Evolutionary conservation across 2,797 vertebrate genomes (phyloP), one percentile per base, ranked within the genome.

Genomic region (Catharus ustulatus): DNA sequence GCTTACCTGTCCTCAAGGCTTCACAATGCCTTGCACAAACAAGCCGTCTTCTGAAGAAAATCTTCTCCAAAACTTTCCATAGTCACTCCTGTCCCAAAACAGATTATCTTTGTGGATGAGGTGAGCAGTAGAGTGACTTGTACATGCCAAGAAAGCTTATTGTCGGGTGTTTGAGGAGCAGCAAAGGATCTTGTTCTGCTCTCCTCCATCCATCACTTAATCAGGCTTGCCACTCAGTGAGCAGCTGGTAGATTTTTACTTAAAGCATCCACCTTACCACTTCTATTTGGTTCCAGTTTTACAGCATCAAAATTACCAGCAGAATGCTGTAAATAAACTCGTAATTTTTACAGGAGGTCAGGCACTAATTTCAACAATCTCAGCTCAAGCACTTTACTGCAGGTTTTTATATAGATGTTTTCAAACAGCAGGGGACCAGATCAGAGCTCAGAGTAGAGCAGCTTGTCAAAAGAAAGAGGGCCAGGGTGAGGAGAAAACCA

Each of bases 211-310:
- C 2, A 0, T n/a, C 8, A 0, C 18, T 84, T 43, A 71, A 22
- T 34, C 23, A 51, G 75, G 34, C 27, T 77, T 61, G 59, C 38
- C 16, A 27, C 32, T 55, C 7, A 22, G 26, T 10, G 5, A 57
- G 43, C 36, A 63, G 48, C 34, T 23, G 5, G 16, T 67, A 40
- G n/a, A n/a, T 67, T 87, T 93, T 81, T 48, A 79, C 83, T 72
- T 15, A 32, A 58, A 55, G 69, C 46, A 63, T 48, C 36, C 18
- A 55, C 55, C 78, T 95, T 78, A 87, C 48, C 90, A 20, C 12
- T 34, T 71, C 27, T 51, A 17, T 63, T 78, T 76, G 45, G 45
- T 73, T 93, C 96, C 79, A 78, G 29, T 95, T 96, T 91, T 62
- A 55, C 80, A 78, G 57, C 76, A 76, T 38, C 17, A 14, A 87